Evolutionary conservation across 2,797 vertebrate genomes (phyloP).

Genomic region (Acipenser oxyrinchus): DNA sequence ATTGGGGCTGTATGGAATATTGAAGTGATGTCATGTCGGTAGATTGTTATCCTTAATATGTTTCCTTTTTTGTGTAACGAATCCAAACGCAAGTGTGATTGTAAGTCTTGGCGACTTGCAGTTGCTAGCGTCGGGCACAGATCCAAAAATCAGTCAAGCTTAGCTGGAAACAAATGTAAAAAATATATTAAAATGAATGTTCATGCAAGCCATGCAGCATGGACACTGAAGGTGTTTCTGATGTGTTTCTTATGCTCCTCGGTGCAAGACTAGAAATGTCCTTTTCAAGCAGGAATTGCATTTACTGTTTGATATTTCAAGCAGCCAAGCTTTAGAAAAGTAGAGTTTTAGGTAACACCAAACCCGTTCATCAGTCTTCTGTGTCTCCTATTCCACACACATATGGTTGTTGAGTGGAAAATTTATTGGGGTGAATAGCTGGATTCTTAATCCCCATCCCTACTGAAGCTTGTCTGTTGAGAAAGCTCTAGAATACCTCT

Average conservation of each 20-base stretch:
- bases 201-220: background rate
- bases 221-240: background rate
- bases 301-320: background rate
- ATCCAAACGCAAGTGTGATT: too few relatives aligned
- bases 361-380: too few relatives aligned
- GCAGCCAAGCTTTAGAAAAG: background rate
- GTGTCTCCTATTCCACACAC: too few relatives aligned
- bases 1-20: too few relatives aligned
- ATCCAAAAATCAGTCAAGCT: background rate
- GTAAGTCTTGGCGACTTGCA: too few relatives aligned
- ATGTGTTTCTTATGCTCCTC: background rate
- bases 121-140: background rate
- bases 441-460: background rate
- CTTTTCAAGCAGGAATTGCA: background rate
- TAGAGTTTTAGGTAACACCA: background rate
- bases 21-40: too few relatives aligned
- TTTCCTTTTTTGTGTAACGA: too few relatives aligned
- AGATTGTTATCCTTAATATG: too few relatives aligned
- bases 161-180: background rate
- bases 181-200: background rate
- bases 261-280: background rate
- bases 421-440: background rate
- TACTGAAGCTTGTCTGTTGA: background rate
- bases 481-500: background rate
- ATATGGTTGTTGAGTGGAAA: background rate